phyloP scores from a whole-genome alignment of 1,140 invertebrate genomes.

The Stegodyphus dumicola region DNA sequence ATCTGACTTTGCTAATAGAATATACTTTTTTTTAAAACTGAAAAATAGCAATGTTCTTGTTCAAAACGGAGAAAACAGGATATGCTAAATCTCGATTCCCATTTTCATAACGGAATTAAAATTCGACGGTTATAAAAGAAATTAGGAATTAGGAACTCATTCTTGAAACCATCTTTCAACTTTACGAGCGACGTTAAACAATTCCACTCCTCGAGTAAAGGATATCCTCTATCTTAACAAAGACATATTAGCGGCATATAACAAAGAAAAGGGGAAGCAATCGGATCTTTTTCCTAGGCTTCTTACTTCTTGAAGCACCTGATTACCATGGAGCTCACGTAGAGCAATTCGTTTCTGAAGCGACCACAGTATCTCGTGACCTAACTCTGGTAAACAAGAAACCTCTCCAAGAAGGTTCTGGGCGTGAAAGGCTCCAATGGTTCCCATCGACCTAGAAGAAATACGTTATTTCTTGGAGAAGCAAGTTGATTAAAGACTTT shows the following conservation, averaged over 20 bases:
- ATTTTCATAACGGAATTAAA: too few species aligned
- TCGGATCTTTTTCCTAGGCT: constrained; percentile 25
- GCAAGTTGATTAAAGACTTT: constrained; percentile 59
- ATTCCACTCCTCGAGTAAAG: constrained; percentile 22
- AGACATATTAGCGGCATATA: constrained; percentile 55
- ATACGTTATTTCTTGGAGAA: constrained; percentile 52
- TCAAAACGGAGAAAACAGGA: too few species aligned
- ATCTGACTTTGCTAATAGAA: too few species aligned
- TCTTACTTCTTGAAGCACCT: constrained; percentile 49
- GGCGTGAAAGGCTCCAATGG: constrained; percentile 44
- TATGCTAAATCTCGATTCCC: too few species aligned
- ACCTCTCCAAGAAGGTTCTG: constrained; percentile 38
- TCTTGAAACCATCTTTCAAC: constrained; percentile 27
- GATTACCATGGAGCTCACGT: constrained; percentile 54
- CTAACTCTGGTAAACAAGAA: constrained; percentile 56
- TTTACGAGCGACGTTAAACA: constrained; percentile 53
- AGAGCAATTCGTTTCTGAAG: constrained; percentile 53
- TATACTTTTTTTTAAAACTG: too few species aligned
- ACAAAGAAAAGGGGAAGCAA: constrained; percentile 41
- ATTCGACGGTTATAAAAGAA: too few species aligned
- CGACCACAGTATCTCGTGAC: constrained; percentile 51
- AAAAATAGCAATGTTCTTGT: too few species aligned
- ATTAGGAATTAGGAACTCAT: background rate
- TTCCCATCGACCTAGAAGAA: constrained; percentile 40
- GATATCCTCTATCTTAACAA: constrained; percentile 43